These are phyloP conservation scores for Anthoscopus minutus DNA, from an alignment of 2,113 vertebrate genomes.

Conservation along the genomic window DNA sequence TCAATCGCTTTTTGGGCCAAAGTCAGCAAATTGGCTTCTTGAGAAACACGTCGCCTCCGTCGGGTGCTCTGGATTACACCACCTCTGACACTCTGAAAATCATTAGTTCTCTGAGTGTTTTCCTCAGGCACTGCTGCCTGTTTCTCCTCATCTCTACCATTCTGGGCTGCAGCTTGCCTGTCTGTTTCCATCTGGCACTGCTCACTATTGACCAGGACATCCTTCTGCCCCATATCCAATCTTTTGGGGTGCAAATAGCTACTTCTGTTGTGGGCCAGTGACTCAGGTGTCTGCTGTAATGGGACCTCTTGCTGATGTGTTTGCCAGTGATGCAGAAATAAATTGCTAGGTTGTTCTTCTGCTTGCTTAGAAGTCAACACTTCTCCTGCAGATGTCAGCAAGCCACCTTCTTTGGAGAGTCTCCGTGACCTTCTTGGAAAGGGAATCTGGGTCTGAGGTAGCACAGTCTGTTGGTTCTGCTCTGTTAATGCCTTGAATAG, in stretches of 20 bases:
- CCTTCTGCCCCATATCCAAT: conserved; percentile 35
- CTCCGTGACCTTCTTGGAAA: conserved; percentile 88
- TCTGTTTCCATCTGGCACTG: conserved; percentile 60
- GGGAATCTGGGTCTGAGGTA: conserved; percentile 75
- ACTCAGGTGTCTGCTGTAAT: conserved; percentile 63
- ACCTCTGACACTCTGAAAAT: conserved; percentile 78
- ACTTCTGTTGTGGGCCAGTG: conserved; percentile 43
- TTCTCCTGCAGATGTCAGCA: conserved; percentile 70
- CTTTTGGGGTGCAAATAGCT: conserved; percentile 16
- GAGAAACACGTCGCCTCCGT: conserved; percentile 84
- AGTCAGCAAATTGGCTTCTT: conserved; percentile 93
- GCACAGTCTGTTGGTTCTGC: conserved; percentile 75
- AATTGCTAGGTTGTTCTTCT: conserved; percentile 66
- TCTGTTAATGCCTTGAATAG: conserved; percentile 76
- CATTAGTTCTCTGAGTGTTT: conserved; percentile 42
- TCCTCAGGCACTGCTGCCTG: conserved; percentile 31
- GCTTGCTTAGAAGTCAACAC: conserved; percentile 59
- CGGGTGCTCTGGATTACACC: conserved; percentile 90
- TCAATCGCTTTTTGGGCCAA: conserved; percentile 94
- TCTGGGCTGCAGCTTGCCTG: conserved; percentile 50
- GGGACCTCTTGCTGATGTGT: conserved; percentile 62
- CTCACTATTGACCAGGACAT: conserved; percentile 46
- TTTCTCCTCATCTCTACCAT: conserved; percentile 65
- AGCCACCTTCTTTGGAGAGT: conserved; percentile 89
- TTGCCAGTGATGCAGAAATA: conserved; percentile 73